These are phyloP conservation scores for Platyscapa corneri DNA, from an alignment of 1,140 invertebrate genomes.

Conservation along the genomic window DNA sequence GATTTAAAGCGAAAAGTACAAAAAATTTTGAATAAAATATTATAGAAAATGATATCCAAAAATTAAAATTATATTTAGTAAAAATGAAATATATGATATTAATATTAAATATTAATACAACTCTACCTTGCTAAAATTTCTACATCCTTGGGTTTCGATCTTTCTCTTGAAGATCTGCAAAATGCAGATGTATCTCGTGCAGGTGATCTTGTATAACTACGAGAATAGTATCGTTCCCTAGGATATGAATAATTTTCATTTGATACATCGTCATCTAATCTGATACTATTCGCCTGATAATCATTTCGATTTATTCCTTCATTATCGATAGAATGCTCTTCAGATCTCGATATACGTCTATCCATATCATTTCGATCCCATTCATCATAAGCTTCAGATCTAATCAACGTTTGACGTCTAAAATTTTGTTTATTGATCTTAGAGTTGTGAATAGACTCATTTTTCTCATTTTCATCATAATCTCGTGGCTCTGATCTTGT, in stretches of 20 bases:
- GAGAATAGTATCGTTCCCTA: constrained; percentile 56
- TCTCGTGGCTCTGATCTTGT: background rate
- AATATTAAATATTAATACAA: background rate
- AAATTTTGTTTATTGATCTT: constrained; percentile 52
- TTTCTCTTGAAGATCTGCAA: constrained; percentile 41
- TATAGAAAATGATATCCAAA: background rate
- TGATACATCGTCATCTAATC: constrained; percentile 36
- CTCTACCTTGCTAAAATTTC: constrained; percentile 21
- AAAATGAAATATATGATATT: background rate
- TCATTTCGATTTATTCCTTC: constrained; percentile 50
- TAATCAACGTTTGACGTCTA: constrained; percentile 56
- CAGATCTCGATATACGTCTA: constrained; percentile 39
- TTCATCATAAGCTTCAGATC: constrained; percentile 57
- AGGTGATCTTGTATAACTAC: constrained; percentile 52
- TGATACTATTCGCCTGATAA: constrained; percentile 46
- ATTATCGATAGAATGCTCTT: constrained; percentile 51
- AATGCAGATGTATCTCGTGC: constrained; percentile 8
- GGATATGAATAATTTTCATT: constrained; percentile 54
- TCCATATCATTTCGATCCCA: constrained; percentile 44
- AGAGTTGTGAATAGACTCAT: constrained; percentile 49
- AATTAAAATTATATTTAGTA: background rate
- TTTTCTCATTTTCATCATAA: constrained; percentile 47
- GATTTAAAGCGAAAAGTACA: background rate
- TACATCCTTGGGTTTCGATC: constrained; percentile 20
- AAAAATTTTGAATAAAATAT: background rate